Conservation (phyloP, 2,113 vertebrate species). For the Gobiocypris rarus region DNA sequence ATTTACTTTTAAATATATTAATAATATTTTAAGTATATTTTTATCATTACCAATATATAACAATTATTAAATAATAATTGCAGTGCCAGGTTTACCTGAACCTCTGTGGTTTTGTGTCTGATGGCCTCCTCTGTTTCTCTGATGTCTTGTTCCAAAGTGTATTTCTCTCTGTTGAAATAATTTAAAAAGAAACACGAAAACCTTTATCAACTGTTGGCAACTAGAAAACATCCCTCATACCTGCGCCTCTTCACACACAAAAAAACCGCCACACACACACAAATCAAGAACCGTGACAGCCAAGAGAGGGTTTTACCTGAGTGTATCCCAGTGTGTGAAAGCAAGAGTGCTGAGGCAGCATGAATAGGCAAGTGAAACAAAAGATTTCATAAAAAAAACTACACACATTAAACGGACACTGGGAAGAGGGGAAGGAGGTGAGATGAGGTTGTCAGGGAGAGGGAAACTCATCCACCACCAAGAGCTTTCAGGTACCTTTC, state of each 20-base stretch:
- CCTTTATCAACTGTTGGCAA: not conserved
- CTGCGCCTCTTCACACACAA: constrained; percentile 37
- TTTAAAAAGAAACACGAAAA: constrained; percentile 28
- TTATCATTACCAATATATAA: not conserved
- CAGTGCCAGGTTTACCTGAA: constrained; percentile 82
- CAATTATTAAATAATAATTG: not conserved
- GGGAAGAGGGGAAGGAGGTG: constrained; percentile 35
- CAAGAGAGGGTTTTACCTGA: constrained; percentile 69
- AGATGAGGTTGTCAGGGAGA: constrained; percentile 18
- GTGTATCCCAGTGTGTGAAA: constrained; percentile 74
- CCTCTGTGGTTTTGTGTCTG: constrained; percentile 89
- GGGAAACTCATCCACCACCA: constrained; percentile 39
- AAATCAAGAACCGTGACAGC: constrained; percentile 31
- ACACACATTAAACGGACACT: constrained; percentile 62
- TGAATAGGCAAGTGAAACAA: constrained; percentile 72
- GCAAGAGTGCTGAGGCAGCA: constrained; percentile 76
- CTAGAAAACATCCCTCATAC: not conserved
- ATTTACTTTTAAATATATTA: not conserved
- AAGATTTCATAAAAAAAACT: constrained; percentile 63
- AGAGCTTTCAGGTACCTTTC: constrained; percentile 34
- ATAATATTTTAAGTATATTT: not conserved
- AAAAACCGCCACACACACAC: constrained; percentile 39
- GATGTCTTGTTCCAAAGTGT: constrained; percentile 93
- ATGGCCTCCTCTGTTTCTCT: constrained; percentile 93
- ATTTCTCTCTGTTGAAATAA: constrained; percentile 85